Base-by-base conservation (phyloP, 30 jellyfish, hydroid and myxozoan genomes). In the Pseudorhiza aurosa region DNA sequence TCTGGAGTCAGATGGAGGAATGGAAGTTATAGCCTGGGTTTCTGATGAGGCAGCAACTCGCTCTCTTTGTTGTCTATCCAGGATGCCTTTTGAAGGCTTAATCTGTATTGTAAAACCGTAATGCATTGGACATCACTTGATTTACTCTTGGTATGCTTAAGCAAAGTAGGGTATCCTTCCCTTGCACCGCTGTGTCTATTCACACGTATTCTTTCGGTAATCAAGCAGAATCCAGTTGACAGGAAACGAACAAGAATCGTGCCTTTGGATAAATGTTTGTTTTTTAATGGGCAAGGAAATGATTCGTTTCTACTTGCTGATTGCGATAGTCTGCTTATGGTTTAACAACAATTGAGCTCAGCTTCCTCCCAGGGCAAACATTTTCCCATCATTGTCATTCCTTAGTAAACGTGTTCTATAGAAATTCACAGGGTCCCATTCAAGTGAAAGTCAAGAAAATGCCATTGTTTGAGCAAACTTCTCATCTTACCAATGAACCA, bases 221-320 rank as follows among this genome's bases (percentile, higher is more conserved):
- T 42, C 50, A 74, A 37, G 37, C 59, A 30, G 10, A 8, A 30
- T 2, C 53, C 19, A 76, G 15, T 26, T 63, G 19, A 18, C 77
- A 74, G 87, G 87, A 74, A 74, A 35, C 53, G 65, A n/a, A 17
- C 31, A 14, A 74, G 69, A 33, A 31, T 56, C 76, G 32, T 27
- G 43, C 73, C 11, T 28, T 33, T 8, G 63, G 3, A 40, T 26
- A 51, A 37, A 64, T 31, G 87, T 35, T 74, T 31, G 65, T n/a
- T 29, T 60, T 31, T 56, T 36, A 39, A 53, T 74, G 31, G 62
- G 32, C 22, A 14, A 74, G 87, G 87, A 74, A 51, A 55, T 74
- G 87, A 74, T 19, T 53, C 50, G 5, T 56, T 1, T 22, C 17
- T 46, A 11, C 58, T 49, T 59, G 71, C 72, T 71, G 67, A 5